Percentiles rank a stretch among this genome's conserved stretches.
These are phyloP conservation scores for Lycia hirtaria DNA, from an alignment of 2,888 invertebrate species.

Conservation along the genomic window DNA sequence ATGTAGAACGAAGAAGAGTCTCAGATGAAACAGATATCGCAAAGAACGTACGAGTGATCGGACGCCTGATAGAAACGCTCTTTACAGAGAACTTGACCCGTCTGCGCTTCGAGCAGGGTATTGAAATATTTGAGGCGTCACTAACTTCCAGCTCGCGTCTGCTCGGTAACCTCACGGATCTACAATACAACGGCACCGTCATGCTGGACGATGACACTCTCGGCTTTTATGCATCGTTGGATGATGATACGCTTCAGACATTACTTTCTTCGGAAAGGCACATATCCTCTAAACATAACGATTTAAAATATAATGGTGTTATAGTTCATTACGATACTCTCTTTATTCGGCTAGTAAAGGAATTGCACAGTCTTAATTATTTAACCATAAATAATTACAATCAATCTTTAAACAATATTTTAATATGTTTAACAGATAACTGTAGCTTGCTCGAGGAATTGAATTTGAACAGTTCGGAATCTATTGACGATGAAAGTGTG, in stretches of 20 bases:
- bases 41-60: not conserved
- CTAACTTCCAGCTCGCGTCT: not conserved
- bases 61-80: not conserved
- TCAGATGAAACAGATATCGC: too few species aligned
- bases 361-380: not conserved
- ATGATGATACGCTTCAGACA: too few species aligned
- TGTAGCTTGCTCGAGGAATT: not conserved
- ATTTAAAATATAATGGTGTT: too few species aligned
- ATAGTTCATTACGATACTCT: too few species aligned
- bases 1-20: not conserved
- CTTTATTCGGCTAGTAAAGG: not conserved
- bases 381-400: not conserved
- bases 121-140: not conserved
- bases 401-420: not conserved
- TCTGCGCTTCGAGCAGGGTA: not conserved
- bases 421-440: not conserved
- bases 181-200: too few species aligned
- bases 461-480: not conserved
- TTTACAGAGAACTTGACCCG: not conserved
- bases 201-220: too few species aligned
- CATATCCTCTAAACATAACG: too few species aligned
- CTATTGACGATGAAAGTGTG: not conserved
- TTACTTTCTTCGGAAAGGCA: too few species aligned
- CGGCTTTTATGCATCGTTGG: too few species aligned
- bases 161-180: not conserved